Evolutionary conservation across 2,797 vertebrate genomes (phyloP).

Genomic region (Momotus momota): DNA sequence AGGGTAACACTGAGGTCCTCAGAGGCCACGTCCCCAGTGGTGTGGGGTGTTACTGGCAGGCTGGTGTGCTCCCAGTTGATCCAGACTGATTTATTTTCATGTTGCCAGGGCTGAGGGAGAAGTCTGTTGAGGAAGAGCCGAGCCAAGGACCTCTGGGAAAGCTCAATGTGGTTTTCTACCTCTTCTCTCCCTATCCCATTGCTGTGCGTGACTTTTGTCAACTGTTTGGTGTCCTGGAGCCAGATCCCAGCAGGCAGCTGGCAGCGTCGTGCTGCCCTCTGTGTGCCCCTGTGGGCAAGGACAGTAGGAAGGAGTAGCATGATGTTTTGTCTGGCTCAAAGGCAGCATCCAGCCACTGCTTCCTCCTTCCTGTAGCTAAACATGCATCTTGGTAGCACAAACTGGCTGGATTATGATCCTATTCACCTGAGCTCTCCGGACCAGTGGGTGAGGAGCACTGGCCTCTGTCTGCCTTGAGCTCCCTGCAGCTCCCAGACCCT

Average conservation of each 20-base stretch:
- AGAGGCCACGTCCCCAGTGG: not conserved
- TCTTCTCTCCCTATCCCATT: not conserved
- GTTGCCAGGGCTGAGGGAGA: not conserved
- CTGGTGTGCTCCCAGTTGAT: not conserved
- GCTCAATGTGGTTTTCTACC: slow-evolving; percentile 38
- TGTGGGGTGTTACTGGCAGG: not conserved
- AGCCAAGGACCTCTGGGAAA: slow-evolving; percentile 19
- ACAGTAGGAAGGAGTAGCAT: not conserved
- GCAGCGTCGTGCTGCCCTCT: not conserved
- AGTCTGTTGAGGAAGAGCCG: not conserved
- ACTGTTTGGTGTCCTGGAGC: slow-evolving; percentile 8
- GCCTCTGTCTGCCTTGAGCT: not conserved
- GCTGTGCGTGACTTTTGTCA: not conserved
- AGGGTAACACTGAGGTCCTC: not conserved
- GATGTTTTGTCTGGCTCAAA: not conserved
- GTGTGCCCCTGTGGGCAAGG: not conserved
- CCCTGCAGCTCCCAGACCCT: not conserved
- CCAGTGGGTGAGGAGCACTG: not conserved
- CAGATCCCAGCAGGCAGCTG: slow-evolving; percentile 65
- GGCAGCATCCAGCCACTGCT: not conserved
- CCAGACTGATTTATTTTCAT: not conserved
- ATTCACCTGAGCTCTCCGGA: not conserved
- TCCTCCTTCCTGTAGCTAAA: not conserved
- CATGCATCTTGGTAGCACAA: not conserved
- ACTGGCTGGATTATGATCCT: not conserved